Conservation (phyloP, 92 coral and sea anemone genomes). For the Epizoanthus ramosus region DNA sequence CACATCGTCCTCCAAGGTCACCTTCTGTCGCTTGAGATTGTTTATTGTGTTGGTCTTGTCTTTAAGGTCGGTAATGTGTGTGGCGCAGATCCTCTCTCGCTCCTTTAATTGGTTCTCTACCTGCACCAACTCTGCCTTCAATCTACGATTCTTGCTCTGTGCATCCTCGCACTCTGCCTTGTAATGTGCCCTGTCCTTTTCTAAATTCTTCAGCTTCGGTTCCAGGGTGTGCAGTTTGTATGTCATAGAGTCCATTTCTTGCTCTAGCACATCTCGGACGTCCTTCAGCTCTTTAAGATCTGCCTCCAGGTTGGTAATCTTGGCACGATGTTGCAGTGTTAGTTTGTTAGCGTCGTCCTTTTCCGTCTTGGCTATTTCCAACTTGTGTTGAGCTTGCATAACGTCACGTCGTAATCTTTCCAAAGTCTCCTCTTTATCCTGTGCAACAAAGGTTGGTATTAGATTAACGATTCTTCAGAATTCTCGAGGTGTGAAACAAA, state of each 20-base stretch:
- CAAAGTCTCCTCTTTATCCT: conserved; percentile 60
- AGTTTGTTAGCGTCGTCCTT: conserved; percentile 67
- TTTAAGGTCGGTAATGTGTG: conserved; percentile 61
- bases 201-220: conserved; percentile 60
- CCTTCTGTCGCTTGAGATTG: conserved; percentile 63
- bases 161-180: conserved; percentile 62
- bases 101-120: conserved; percentile 83
- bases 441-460: not conserved
- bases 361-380: conserved; percentile 62
- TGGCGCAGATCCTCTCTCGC: conserved; percentile 73
- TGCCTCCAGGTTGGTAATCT: conserved; percentile 52
- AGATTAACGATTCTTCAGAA: not conserved
- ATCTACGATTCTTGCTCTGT: conserved; percentile 62
- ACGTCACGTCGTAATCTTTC: conserved; percentile 70
- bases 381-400: conserved; percentile 61
- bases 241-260: conserved; percentile 61
- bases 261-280: conserved; percentile 65
- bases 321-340: conserved; percentile 52
- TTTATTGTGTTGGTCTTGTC: conserved; percentile 60
- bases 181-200: conserved; percentile 72
- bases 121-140: conserved; percentile 74
- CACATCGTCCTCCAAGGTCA: conserved; percentile 60
- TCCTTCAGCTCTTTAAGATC: conserved; percentile 68
- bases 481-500: too few relatives aligned
- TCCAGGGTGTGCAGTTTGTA: conserved; percentile 77